Conservation (phyloP, 1,140 invertebrate genomes). For the Ephestia elutella region DNA sequence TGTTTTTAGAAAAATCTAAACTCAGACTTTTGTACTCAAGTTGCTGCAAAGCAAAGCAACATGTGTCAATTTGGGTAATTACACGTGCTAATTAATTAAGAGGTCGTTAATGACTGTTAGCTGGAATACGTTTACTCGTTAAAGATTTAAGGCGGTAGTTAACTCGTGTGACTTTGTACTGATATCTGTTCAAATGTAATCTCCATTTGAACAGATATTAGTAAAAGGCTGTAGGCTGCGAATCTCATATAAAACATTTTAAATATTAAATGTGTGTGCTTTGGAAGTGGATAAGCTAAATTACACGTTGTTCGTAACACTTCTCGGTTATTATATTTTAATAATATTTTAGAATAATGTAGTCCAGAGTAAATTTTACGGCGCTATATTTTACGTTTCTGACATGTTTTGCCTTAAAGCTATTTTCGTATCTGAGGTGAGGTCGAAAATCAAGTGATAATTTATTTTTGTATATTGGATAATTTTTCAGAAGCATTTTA, state of each 20-base stretch:
- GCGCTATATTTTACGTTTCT: constrained; percentile 9
- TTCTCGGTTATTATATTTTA: constrained; percentile 15
- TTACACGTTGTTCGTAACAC: constrained; percentile 19
- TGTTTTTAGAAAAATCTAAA: constrained; percentile 67
- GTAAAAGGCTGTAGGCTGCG: constrained; percentile 10
- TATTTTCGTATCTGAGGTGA: not conserved
- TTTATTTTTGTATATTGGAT: no score
- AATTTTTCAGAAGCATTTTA: not conserved
- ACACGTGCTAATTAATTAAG: constrained; percentile 43
- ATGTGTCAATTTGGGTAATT: constrained; percentile 55
- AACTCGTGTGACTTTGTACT: constrained; percentile 26
- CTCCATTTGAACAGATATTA: no score
- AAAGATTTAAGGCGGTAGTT: constrained; percentile 23
- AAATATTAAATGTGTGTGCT: constrained; percentile 24
- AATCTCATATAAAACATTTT: constrained; percentile 30
- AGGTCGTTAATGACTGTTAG: constrained; percentile 32
- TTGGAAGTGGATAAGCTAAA: constrained; percentile 23
- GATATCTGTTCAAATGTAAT: constrained; percentile 21
- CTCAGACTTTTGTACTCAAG: constrained; percentile 45
- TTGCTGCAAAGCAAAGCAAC: constrained; percentile 42
- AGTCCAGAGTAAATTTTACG: constrained; percentile 11
- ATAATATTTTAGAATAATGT: constrained; percentile 36
- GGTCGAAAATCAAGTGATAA: no score
- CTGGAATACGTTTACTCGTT: constrained; percentile 29
- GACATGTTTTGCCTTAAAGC: not conserved